Evolutionary conservation across 2,113 vertebrate genomes (phyloP), one percentile per base, ranked within the genome.

Genomic region (Phrynosoma blainvillii): DNA sequence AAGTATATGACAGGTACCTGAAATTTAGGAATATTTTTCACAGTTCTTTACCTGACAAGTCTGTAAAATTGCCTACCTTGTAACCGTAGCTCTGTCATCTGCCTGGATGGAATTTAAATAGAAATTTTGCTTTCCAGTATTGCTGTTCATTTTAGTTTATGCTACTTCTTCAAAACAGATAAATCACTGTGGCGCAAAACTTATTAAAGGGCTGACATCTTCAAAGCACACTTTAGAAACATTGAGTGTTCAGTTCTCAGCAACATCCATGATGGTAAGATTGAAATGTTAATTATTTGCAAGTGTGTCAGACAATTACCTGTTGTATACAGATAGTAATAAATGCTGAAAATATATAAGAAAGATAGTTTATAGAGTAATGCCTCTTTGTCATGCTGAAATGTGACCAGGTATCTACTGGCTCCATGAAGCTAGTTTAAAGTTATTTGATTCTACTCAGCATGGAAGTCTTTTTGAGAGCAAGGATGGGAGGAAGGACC

Each of bases 261-360:
- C 98, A 42, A 96, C 97, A 1, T 97, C 97, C 0, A 99, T 99
- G 98, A 98, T 97, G 97, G 99, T 99, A 91, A 94, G 91, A 88
- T 32, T 10, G 70, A 88, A 36, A 82, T 82, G 12, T 52, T 21
- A 62, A 74, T 32, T 30, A 52, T 66, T 65, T 82, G 71, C 25
- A 75, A n/a, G 0, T 87, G 4, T 65, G 6, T 25, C 25, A 12
- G 18, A 40, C 79, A 40, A 59, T 71, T 78, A 86, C 47, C 21
- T 27, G 11, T 25, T 32, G 30, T 84, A 14, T 84, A 54, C 8
- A 73, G 30, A 1, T 84, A 54, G 73, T 21, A 18, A 30, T 20
- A 13, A 32, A 32, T 73, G 27, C 20, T 70, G n/a, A 56, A 47
- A 2, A 12, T 56, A 2, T 66, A 21, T 65, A 62, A 65, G n/a